Evolutionary conservation across 2,888 invertebrate species (phyloP).

Genomic region (Drosophila kuntzei): DNA sequence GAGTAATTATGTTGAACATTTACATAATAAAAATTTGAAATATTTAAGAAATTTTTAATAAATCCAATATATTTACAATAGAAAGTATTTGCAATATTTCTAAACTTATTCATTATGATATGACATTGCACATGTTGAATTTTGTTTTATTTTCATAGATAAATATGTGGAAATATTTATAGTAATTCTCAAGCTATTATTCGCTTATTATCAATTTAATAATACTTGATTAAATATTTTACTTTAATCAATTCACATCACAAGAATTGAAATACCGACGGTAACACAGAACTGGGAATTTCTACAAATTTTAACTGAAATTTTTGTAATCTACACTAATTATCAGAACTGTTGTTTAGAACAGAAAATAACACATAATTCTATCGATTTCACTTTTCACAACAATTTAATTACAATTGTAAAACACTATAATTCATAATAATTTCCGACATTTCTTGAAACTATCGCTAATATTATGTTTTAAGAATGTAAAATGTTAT

Average conservation of each 20-base stretch:
- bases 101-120: neutral
- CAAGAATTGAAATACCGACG: conserved; percentile 6
- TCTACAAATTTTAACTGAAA: neutral
- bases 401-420: neutral
- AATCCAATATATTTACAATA: neutral
- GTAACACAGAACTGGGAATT: neutral
- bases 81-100: neutral
- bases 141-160: neutral
- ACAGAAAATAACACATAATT: neutral
- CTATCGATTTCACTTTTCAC: neutral
- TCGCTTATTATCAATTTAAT: neutral
- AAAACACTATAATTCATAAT: too few species aligned
- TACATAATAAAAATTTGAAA: neutral
- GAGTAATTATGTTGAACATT: conserved; percentile 1
- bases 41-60: neutral
- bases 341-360: neutral
- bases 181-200: neutral
- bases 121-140: too few species aligned
- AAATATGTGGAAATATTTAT: neutral
- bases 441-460: neutral
- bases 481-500: too few species aligned
- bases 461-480: neutral
- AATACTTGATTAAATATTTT: neutral
- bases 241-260: neutral
- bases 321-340: neutral